Percentiles rank a stretch among this genome's conserved stretches.
Evolutionary conservation across 2,113 vertebrate species (phyloP).

Genomic region (Carettochelys insculpta): DNA sequence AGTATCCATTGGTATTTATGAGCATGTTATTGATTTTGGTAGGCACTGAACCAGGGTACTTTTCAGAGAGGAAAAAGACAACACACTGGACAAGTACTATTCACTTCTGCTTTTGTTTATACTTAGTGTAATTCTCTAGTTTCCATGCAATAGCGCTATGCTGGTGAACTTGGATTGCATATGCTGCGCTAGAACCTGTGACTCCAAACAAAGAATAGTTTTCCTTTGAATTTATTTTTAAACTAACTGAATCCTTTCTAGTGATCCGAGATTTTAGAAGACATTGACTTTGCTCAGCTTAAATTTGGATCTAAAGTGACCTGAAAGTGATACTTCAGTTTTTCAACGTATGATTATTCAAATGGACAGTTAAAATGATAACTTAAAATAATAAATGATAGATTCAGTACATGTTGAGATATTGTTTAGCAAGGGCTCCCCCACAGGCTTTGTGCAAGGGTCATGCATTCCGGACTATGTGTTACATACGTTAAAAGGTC

Average conservation of each 20-base stretch:
- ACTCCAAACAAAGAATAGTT: not conserved
- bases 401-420: too few relatives aligned
- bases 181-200: too few relatives aligned
- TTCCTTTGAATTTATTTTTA: not conserved
- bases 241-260: not conserved
- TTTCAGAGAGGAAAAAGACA: too few relatives aligned
- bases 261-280: not conserved
- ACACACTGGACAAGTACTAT: too few relatives aligned
- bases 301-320: not conserved
- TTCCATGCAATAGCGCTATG: too few relatives aligned
- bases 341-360: not conserved
- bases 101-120: too few relatives aligned
- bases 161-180: too few relatives aligned
- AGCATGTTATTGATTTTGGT: too few relatives aligned
- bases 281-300: not conserved
- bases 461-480: not conserved
- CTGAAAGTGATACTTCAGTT: not conserved
- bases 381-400: not conserved
- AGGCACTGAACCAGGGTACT: too few relatives aligned
- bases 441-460: rapidly evolving
- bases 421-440: not conserved
- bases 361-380: not conserved
- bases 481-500: not conserved
- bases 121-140: too few relatives aligned
- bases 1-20: too few relatives aligned